Evolutionary conservation across 2,113 vertebrate genomes (phyloP).

Genomic region (Cavia porcellus): DNA sequence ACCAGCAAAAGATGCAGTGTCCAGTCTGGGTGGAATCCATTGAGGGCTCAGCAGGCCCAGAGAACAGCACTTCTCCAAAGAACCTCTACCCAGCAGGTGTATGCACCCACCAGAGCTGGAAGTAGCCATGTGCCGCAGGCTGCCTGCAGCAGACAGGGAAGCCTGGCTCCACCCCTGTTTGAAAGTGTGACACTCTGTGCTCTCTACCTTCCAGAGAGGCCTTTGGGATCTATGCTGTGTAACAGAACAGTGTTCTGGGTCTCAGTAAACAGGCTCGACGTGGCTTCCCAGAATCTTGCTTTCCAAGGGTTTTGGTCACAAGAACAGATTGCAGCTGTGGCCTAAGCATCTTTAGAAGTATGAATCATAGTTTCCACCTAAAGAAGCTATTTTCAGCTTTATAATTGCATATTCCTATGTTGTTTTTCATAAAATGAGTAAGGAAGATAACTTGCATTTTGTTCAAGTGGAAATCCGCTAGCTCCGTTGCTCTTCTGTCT

Average conservation of each 20-base stretch:
- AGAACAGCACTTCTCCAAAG: neutral
- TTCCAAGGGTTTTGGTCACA: conserved; percentile 51
- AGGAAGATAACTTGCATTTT: conserved; percentile 78
- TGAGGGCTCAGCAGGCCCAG: neutral
- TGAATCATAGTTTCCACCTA: conserved; percentile 65
- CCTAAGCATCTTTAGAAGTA: conserved; percentile 51
- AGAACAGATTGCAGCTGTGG: conserved; percentile 53
- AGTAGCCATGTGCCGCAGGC: neutral
- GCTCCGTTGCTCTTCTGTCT: conserved; percentile 29
- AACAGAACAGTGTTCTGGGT: neutral
- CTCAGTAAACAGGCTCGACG: neutral
- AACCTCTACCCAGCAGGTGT: neutral
- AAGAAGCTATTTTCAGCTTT: conserved; percentile 78
- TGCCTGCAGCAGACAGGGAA: neutral
- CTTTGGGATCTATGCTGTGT: neutral
- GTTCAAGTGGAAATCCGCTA: conserved; percentile 17
- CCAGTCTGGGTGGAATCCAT: neutral
- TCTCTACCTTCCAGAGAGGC: neutral
- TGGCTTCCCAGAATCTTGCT: conserved; percentile 30
- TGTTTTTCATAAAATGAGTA: conserved; percentile 72
- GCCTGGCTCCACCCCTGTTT: too few relatives aligned
- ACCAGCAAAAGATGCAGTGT: neutral
- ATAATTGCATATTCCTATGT: conserved; percentile 71
- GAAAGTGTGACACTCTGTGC: neutral
- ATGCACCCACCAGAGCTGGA: rapidly evolving